phyloP scores from a whole-genome alignment of 2,797 vertebrate genomes.

The Pangasius larnaudii region DNA sequence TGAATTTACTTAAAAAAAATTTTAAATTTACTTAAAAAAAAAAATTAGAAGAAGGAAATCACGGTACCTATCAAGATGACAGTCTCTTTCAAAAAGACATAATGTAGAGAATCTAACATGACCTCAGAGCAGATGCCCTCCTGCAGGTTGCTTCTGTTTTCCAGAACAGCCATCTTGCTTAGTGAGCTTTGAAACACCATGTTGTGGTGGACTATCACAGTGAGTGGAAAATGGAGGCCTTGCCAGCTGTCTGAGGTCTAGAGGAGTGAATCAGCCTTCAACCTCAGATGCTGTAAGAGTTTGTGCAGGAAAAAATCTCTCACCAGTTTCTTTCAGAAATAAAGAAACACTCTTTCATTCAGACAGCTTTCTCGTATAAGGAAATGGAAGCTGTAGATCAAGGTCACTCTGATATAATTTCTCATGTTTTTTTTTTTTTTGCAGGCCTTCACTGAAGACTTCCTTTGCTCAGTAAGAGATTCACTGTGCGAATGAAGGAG shows the following conservation, averaged over 20 bases:
- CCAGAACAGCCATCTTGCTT: slow-evolving; percentile 43
- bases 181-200: slow-evolving; percentile 53
- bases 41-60: neutral
- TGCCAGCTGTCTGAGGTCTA: slow-evolving; percentile 54
- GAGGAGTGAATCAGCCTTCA: slow-evolving; percentile 54
- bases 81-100: neutral
- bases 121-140: slow-evolving; percentile 31
- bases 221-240: slow-evolving; percentile 55
- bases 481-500: slow-evolving; percentile 58
- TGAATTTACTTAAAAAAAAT: neutral
- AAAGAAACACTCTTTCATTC: slow-evolving; percentile 36
- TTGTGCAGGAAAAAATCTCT: slow-evolving; percentile 35
- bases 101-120: neutral
- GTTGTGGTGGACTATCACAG: slow-evolving; percentile 45
- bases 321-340: slow-evolving; percentile 30
- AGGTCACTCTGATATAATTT: slow-evolving; percentile 67
- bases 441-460: slow-evolving; percentile 18
- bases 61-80: neutral
- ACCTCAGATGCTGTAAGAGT: slow-evolving; percentile 44
- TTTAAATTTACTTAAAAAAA: too few relatives aligned
- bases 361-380: slow-evolving; percentile 10
- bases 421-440: slow-evolving; percentile 23
- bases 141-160: slow-evolving; percentile 31
- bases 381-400: slow-evolving; percentile 63
- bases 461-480: slow-evolving; percentile 61